These are phyloP conservation scores for Siniperca knerii DNA, from an alignment of 2,113 vertebrate genomes.

Conservation along the genomic window DNA sequence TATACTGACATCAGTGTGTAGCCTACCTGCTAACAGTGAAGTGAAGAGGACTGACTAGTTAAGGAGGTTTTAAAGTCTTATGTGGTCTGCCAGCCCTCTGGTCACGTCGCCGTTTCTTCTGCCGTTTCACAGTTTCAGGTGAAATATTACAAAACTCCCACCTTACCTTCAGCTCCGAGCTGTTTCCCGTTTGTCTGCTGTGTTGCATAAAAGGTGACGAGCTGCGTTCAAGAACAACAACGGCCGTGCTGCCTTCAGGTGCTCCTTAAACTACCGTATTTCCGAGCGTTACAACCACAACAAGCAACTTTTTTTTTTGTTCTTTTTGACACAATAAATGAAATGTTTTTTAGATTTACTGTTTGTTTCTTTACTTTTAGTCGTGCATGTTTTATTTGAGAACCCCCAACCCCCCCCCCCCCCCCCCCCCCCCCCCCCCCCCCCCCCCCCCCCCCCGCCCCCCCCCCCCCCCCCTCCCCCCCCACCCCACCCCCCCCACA, in stretches of 20 bases:
- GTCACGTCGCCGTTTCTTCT: not conserved
- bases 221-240: constrained; percentile 54
- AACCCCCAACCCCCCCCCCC: too few species aligned
- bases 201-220: not conserved
- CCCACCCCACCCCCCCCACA: too few species aligned
- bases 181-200: too few species aligned
- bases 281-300: rapidly evolving
- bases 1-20: not conserved
- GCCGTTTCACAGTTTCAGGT: too few species aligned
- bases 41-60: not conserved
- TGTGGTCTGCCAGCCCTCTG: too few species aligned
- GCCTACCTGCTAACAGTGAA: not conserved
- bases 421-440: too few species aligned
- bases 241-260: not conserved
- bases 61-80: not conserved
- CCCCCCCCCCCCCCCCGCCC: too few species aligned
- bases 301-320: not conserved
- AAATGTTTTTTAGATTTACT: too few species aligned
- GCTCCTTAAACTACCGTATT: not conserved
- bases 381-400: not conserved
- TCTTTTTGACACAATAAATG: too few species aligned
- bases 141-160: not conserved
- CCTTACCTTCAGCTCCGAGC: not conserved
- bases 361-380: not conserved
- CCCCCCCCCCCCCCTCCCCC: too few species aligned